Conservation (phyloP, 2,797 vertebrate species). For the Lerista edwardsae region DNA sequence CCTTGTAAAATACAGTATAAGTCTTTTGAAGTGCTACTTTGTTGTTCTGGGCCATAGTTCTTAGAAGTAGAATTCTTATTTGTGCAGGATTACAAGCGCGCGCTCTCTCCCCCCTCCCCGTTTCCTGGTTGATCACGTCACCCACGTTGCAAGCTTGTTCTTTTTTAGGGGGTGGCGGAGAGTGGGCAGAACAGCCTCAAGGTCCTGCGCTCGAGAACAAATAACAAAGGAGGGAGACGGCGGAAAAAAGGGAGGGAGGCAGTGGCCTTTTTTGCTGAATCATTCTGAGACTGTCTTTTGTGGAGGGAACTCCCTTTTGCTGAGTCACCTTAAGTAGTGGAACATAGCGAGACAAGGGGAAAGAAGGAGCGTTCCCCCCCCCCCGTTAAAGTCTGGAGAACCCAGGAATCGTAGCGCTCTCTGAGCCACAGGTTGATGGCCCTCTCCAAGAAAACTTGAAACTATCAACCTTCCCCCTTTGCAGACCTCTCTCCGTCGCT, state of each 20-base stretch:
- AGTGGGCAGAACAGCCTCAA: conserved; percentile 20
- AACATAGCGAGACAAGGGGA: too few species aligned
- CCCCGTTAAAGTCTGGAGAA: background rate
- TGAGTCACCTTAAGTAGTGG: conserved; percentile 4
- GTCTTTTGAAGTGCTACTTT: background rate
- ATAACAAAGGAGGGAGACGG: background rate
- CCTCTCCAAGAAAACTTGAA: too few species aligned
- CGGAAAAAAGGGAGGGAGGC: background rate
- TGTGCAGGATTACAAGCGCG: background rate
- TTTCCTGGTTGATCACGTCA: background rate
- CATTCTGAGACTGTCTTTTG: conserved; percentile 7
- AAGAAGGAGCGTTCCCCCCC: too few species aligned
- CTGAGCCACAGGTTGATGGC: too few species aligned
- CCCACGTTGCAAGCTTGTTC: background rate
- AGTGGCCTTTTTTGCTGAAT: conserved; percentile 13
- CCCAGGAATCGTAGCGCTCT: background rate
- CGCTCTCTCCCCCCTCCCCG: fast-evolving
- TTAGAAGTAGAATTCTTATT: background rate
- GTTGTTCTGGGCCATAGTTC: background rate
- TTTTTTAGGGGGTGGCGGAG: background rate
- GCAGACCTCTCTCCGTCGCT: too few species aligned
- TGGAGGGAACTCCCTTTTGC: background rate
- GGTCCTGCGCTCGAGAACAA: background rate
- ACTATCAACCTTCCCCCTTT: too few species aligned
- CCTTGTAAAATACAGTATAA: background rate